These are phyloP conservation scores for Arrhopalites spinosus DNA, from an alignment of 2,888 invertebrate genomes.

Conservation along the genomic window DNA sequence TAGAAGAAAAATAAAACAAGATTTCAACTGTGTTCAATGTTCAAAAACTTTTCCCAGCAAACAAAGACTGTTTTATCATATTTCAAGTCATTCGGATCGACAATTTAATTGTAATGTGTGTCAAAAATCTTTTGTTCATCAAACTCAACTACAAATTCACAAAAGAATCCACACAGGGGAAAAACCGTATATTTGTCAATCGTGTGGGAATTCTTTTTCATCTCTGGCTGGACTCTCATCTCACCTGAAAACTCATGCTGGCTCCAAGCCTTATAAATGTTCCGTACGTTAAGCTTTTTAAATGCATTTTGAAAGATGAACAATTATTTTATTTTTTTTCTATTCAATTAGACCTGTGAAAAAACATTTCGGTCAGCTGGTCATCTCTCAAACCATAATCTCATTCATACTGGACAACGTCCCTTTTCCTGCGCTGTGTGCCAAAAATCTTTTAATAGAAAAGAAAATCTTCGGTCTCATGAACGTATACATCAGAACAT, in stretches of 20 bases:
- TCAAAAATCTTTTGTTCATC: neutral
- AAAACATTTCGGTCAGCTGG: constrained; percentile 29
- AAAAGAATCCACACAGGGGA: constrained; percentile 29
- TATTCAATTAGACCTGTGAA: constrained; percentile 25
- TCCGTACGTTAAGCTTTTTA: constrained; percentile 14
- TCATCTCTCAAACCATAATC: constrained; percentile 30
- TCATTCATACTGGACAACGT: constrained; percentile 31
- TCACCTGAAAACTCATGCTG: constrained; percentile 33
- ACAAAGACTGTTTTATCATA: neutral
- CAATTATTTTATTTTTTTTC: constrained; percentile 1
- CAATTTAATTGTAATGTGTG: constrained; percentile 6
- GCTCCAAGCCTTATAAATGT: constrained; percentile 30
- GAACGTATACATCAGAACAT: constrained; percentile 24
- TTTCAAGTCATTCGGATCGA: constrained; percentile 1
- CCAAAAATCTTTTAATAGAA: constrained; percentile 33
- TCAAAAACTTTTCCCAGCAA: constrained; percentile 10
- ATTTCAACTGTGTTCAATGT: neutral
- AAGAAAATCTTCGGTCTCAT: constrained; percentile 36
- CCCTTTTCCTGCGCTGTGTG: constrained; percentile 25
- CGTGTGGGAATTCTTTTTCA: constrained; percentile 23
- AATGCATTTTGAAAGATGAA: neutral
- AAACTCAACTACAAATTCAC: constrained; percentile 26
- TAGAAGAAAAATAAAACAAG: neutral
- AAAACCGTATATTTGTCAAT: constrained; percentile 25
- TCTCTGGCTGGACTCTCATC: constrained; percentile 21